These are phyloP conservation scores for Naso thynnoides DNA, from an alignment of 2,797 vertebrate species.

Conservation along the genomic window DNA sequence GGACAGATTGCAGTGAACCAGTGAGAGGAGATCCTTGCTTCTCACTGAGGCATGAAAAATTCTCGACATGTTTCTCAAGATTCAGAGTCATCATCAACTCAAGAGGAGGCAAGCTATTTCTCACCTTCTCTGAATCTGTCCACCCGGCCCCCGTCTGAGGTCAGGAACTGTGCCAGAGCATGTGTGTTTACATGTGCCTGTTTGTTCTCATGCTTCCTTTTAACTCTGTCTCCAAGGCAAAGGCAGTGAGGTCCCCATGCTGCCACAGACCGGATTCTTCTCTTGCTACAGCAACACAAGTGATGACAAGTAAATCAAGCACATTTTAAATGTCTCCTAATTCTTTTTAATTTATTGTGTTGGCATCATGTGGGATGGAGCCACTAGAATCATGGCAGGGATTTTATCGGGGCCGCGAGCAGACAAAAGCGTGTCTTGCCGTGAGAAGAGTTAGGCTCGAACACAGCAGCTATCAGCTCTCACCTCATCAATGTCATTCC, in stretches of 20 bases:
- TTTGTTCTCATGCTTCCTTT: slow-evolving; percentile 51
- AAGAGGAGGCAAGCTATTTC: slow-evolving; percentile 73
- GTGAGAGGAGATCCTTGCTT: slow-evolving; percentile 57
- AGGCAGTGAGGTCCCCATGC: slow-evolving; percentile 10
- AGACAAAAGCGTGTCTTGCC: slow-evolving; percentile 22
- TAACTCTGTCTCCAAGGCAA: slow-evolving; percentile 49
- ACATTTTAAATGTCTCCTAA: slow-evolving; percentile 43
- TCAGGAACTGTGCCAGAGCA: slow-evolving; percentile 57
- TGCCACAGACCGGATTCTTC: slow-evolving; percentile 32
- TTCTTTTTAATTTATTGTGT: slow-evolving; percentile 42
- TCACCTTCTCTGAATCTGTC: slow-evolving; percentile 72
- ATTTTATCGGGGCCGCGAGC: slow-evolving; percentile 19
- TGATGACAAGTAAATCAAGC: slow-evolving; percentile 49
- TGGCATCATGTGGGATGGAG: slow-evolving; percentile 13
- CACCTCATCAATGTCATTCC: slow-evolving; percentile 72
- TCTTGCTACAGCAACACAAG: slow-evolving; percentile 29
- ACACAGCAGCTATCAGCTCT: slow-evolving; percentile 58
- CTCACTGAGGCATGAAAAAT: slow-evolving; percentile 75
- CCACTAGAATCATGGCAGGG: slow-evolving; percentile 9
- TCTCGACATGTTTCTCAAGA: slow-evolving; percentile 74
- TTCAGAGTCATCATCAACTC: slow-evolving; percentile 69
- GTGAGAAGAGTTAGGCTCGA: slow-evolving; percentile 52
- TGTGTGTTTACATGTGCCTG: slow-evolving; percentile 55
- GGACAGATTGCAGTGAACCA: slow-evolving; percentile 23
- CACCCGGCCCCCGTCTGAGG: slow-evolving; percentile 41